A percentile compares a stretch with the other conserved stretches of the same genome.
Evolutionary conservation across 1,140 invertebrate genomes (phyloP).

Genomic region (Cotesia glomerata): DNA sequence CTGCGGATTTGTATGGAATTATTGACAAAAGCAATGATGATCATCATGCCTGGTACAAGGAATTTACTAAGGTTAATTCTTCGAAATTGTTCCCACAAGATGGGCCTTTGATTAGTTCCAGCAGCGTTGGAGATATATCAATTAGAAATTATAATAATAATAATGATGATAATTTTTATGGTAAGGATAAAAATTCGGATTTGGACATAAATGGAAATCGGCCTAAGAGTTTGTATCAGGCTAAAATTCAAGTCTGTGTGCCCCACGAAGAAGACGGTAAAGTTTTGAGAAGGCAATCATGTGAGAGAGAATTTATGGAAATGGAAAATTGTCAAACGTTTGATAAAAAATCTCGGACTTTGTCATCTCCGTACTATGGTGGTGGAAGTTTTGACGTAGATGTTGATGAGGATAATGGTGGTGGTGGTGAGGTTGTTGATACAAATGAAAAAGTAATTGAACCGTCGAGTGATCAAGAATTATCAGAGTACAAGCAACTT

Average conservation of each 20-base stretch:
- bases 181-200: slow-evolving; percentile 25
- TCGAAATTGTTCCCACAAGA: neutral
- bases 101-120: too few species aligned
- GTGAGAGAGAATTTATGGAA: neutral
- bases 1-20: slow-evolving; percentile 79
- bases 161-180: slow-evolving; percentile 23
- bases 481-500: slow-evolving; percentile 40
- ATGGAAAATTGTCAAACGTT: slow-evolving; percentile 6
- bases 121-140: too few species aligned
- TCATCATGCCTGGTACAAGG: slow-evolving; percentile 26
- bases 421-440: neutral
- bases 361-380: neutral
- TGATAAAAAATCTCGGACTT: neutral
- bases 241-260: slow-evolving; percentile 28
- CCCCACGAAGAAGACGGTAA: slow-evolving; percentile 6
- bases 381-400: slow-evolving; percentile 1
- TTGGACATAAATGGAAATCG: slow-evolving; percentile 34
- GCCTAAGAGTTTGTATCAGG: slow-evolving; percentile 15
- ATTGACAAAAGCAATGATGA: slow-evolving; percentile 56
- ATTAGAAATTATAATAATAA: neutral
- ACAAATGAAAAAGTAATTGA: slow-evolving; percentile 8
- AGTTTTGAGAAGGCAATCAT: neutral
- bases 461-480: slow-evolving; percentile 36
- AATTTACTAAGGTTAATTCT: slow-evolving; percentile 35
- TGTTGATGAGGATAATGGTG: neutral